Base-by-base conservation (phyloP, 2,797 vertebrate genomes). In the Notolabrus celidotus region DNA sequence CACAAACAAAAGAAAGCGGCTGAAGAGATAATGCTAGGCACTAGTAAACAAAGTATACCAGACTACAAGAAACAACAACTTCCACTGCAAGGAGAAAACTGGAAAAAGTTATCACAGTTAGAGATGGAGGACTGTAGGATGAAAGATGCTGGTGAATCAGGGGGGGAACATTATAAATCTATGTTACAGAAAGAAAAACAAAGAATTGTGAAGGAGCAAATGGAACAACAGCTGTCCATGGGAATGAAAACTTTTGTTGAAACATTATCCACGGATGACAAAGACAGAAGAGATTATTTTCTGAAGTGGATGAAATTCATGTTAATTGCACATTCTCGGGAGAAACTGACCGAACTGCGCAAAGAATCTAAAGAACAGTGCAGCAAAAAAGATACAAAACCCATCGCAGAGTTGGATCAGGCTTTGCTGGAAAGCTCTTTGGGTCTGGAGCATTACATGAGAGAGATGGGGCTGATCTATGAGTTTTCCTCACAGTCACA, bases 361-460 rank as follows among this genome's bases (percentile, higher is more conserved):
- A 64, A 45, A 2, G 39, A 20, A n/a, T n/a, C n/a, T 11, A 52
- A 52, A 52, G 31, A 25, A n/a, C n/a, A n/a, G n/a, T n/a, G n/a
- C n/a, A n/a, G n/a, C 2, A 25, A 36, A 3, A 72, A 77, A 7
- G 10, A 85, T 0, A 2, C 0, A 0, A 19, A 77, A 47, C 2
- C 0, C 0, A 58, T 62, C 12, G 10, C 45, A 43, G 25, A 58
- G 47, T 29, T 82, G 6, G 67, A 75, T 42, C 33, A 73, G 3
- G 11, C 1, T 1, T 5, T 85, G 51, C 0, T 75, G 16, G 65
- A 80, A 0, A 75, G 71, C 23, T 87, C 83, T 10, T 71, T 84
- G 41, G 86, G 80, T 56, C 27, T 80, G 31, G 83, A 87, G 22
- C 86, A 87, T 53, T 87, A 81, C 66, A 74, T 83, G 69, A 70